Percentiles rank a stretch among this genome's conserved stretches.
Conservation (phyloP, 2,797 vertebrate species). For the Aratinga solstitialis region DNA sequence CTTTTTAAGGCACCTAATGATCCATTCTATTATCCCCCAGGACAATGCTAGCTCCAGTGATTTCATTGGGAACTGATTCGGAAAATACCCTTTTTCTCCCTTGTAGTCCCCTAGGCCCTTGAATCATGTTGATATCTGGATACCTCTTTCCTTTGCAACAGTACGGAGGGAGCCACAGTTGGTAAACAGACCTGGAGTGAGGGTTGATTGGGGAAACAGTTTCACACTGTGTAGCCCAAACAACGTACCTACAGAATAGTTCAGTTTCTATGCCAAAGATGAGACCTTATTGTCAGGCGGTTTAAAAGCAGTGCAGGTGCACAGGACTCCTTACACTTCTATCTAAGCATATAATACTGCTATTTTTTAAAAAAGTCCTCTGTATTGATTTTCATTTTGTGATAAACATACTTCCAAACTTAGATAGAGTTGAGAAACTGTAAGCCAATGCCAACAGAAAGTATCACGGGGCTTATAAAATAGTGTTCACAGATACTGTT, state of each 20-base stretch:
- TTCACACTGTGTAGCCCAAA: background rate
- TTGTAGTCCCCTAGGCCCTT: background rate
- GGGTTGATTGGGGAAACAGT: background rate
- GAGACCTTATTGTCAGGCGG: constrained; percentile 11
- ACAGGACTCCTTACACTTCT: background rate
- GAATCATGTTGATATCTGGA: constrained; percentile 40
- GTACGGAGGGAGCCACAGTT: background rate
- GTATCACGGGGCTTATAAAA: background rate
- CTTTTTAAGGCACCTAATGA: constrained; percentile 65
- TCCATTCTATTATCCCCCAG: constrained; percentile 54
- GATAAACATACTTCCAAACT: constrained; percentile 44
- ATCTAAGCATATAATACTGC: constrained; percentile 1
- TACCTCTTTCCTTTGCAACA: constrained; percentile 46
- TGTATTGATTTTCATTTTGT: constrained; percentile 59
- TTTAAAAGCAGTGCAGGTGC: constrained; percentile 19
- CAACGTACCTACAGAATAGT: background rate
- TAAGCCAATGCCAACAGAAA: constrained; percentile 21
- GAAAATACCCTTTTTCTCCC: constrained; percentile 63
- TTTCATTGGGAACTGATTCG: constrained; percentile 57
- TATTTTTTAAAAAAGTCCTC: background rate
- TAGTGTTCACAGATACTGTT: background rate
- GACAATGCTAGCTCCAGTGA: constrained; percentile 51
- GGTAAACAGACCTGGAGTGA: background rate
- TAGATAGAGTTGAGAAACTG: constrained; percentile 38
- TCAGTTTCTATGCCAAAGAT: constrained; percentile 3